Conservation (phyloP, 2,113 vertebrate species). For the Cyanocitta stelleri region DNA sequence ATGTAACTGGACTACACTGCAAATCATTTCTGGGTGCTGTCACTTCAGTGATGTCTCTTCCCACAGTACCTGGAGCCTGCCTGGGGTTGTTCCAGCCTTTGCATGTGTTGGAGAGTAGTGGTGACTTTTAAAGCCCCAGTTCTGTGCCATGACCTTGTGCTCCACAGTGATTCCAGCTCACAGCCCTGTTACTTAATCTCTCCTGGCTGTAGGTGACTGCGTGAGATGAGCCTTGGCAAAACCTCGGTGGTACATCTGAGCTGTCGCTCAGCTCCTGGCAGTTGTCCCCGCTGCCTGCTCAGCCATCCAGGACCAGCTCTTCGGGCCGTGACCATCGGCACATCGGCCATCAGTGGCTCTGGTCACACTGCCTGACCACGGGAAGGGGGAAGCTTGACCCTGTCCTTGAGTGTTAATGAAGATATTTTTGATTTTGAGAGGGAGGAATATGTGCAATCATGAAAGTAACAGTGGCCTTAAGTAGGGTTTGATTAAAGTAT, state of each 20-base stretch:
- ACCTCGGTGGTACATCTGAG: neutral
- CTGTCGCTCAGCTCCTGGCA: neutral
- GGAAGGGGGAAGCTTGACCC: neutral
- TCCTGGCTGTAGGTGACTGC: neutral
- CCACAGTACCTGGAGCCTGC: neutral
- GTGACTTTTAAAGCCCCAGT: neutral
- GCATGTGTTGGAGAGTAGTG: neutral
- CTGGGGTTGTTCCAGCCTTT: neutral
- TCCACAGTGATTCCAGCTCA: neutral
- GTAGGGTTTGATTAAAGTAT: neutral
- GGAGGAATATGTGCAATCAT: neutral
- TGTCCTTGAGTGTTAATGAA: neutral
- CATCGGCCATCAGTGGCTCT: neutral
- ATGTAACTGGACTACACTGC: neutral
- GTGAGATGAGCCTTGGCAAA: neutral
- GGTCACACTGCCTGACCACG: fast-evolving
- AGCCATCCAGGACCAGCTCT: neutral
- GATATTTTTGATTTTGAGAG: neutral
- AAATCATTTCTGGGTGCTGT: neutral
- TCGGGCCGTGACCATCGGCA: fast-evolving
- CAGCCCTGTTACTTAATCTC: neutral
- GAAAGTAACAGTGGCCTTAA: neutral
- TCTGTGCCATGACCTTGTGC: neutral
- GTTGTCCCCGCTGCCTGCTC: neutral
- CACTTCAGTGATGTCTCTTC: neutral